A percentile compares a stretch with the other conserved stretches of the same genome.
Conservation (phyloP, 2,888 invertebrate genomes). For the Drosophila siamana region DNA sequence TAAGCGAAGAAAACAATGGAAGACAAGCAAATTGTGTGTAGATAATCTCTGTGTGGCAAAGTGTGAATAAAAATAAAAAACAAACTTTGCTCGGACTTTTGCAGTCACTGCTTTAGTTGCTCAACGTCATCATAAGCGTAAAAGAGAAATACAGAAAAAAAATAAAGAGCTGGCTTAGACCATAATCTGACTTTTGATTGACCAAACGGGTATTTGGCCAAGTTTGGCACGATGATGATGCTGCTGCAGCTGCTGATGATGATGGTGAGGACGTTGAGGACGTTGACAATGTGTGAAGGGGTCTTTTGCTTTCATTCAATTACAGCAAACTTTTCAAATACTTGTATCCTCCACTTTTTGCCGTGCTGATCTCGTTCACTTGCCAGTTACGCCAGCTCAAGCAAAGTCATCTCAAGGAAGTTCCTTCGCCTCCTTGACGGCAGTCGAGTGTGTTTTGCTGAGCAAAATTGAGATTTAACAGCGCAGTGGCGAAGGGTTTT, state of each 20-base stretch:
- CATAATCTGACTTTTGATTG: slow-evolving; percentile 61
- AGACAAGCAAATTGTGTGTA: neutral
- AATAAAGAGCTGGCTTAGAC: slow-evolving; percentile 19
- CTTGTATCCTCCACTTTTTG: slow-evolving; percentile 1
- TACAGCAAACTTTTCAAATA: slow-evolving; percentile 28
- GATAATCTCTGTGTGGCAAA: neutral
- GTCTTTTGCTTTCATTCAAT: slow-evolving; percentile 27
- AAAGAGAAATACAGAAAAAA: neutral
- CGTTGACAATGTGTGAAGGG: slow-evolving; percentile 16
- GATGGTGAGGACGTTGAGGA: too few species aligned
- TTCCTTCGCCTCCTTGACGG: neutral
- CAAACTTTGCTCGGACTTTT: too few species aligned
- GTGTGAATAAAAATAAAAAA: too few species aligned
- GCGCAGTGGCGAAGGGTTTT: neutral
- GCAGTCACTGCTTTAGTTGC: neutral
- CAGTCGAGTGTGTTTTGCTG: too few species aligned
- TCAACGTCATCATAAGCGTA: too few species aligned
- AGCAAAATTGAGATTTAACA: neutral
- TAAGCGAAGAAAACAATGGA: slow-evolving; percentile 2
- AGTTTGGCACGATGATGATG: slow-evolving; percentile 22
- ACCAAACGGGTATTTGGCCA: slow-evolving; percentile 33
- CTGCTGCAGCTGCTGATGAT: slow-evolving; percentile 20
- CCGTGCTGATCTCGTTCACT: slow-evolving; percentile 6
- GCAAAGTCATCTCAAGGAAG: neutral
- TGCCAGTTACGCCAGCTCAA: neutral